Conservation (phyloP, 2,113 vertebrate species). For the Dromas ardeola region DNA sequence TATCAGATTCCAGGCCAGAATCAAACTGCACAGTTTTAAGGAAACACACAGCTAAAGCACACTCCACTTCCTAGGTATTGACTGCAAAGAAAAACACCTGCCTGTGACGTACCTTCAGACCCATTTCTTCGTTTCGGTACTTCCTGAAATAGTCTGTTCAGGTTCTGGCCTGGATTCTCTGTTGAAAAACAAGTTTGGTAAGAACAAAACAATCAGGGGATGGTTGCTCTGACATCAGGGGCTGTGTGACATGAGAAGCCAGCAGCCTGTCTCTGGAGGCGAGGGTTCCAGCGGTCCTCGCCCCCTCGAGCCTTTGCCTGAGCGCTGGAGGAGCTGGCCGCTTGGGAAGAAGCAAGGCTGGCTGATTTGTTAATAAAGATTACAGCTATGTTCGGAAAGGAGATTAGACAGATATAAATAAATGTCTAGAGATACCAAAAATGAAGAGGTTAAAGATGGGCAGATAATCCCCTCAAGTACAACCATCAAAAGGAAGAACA, state of each 20-base stretch:
- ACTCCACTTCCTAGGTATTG: slow-evolving; percentile 80
- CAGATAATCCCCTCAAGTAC: slow-evolving; percentile 59
- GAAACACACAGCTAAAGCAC: slow-evolving; percentile 79
- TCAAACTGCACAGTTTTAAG: slow-evolving; percentile 78
- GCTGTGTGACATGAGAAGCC: slow-evolving; percentile 74
- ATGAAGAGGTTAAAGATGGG: slow-evolving; percentile 54
- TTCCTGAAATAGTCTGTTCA: slow-evolving; percentile 98
- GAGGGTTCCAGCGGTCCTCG: slow-evolving; percentile 20
- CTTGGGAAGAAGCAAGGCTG: slow-evolving; percentile 70
- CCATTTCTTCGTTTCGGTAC: slow-evolving; percentile 96
- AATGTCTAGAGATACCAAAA: slow-evolving; percentile 52
- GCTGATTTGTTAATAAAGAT: slow-evolving; percentile 67
- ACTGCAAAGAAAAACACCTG: slow-evolving; percentile 92
- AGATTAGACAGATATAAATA: slow-evolving; percentile 50
- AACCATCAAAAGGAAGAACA: slow-evolving; percentile 49
- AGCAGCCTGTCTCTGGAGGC: slow-evolving; percentile 40
- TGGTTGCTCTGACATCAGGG: slow-evolving; percentile 73
- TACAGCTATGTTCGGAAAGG: slow-evolving; percentile 55
- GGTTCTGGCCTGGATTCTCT: slow-evolving; percentile 99
- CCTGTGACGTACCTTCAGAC: slow-evolving; percentile 94
- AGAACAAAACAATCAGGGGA: slow-evolving; percentile 89
- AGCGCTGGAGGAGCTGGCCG: slow-evolving; percentile 39
- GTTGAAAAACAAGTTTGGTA: slow-evolving; percentile 96
- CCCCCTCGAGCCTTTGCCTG: background rate
- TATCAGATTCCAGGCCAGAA: slow-evolving; percentile 92